These are phyloP conservation scores for Diorhabda elongata DNA, from an alignment of 1,140 invertebrate genomes.

Conservation along the genomic window DNA sequence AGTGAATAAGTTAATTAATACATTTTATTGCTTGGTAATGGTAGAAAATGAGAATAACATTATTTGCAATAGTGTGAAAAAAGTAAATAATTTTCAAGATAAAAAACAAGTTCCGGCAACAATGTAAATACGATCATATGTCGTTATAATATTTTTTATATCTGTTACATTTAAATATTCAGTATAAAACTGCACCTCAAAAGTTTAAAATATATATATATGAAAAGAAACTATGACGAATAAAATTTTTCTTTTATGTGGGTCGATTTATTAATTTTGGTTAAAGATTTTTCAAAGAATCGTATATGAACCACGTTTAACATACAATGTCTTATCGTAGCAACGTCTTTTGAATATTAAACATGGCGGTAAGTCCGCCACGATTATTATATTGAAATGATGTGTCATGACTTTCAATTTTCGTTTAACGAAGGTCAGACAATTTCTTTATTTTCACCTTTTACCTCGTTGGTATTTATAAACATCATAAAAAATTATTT, in stretches of 20 bases:
- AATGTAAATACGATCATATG: too few relatives aligned
- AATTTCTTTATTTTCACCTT: not conserved
- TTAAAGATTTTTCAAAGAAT: not conserved
- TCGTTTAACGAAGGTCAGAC: not conserved
- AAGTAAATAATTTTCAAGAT: too few relatives aligned
- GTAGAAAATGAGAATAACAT: not conserved
- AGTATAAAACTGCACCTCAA: too few relatives aligned
- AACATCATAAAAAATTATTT: too few relatives aligned
- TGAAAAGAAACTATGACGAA: not conserved
- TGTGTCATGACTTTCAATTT: slow-evolving; percentile 2
- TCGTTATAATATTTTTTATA: too few relatives aligned
- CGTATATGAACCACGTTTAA: not conserved
- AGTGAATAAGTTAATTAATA: not conserved
- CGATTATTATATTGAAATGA: not conserved
- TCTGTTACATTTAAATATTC: too few relatives aligned
- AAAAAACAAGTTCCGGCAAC: too few relatives aligned
- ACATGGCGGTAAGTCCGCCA: not conserved
- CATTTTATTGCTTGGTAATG: not conserved
- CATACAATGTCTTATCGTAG: not conserved
- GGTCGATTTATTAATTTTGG: not conserved
- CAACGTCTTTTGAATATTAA: slow-evolving; percentile 1
- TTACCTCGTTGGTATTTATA: not conserved
- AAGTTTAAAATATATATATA: too few relatives aligned
- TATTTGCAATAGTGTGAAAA: not conserved
- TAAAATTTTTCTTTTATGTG: not conserved